Conservation (phyloP, 2,113 vertebrate species). For the Pan troglodytes region DNA sequence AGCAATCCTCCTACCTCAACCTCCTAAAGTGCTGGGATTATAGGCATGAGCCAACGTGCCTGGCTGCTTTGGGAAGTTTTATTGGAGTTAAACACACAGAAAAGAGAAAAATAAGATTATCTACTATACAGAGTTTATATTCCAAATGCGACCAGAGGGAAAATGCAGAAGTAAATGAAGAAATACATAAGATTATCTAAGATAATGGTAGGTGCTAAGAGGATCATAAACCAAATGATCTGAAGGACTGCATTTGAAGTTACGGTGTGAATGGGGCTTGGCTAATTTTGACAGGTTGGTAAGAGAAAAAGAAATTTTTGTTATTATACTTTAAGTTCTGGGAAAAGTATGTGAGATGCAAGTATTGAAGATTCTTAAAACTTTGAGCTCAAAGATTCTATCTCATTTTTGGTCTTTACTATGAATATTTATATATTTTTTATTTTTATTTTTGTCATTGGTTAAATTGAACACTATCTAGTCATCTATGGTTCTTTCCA, state of each 20-base stretch:
- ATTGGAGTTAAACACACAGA: not conserved
- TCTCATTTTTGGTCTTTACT: not conserved
- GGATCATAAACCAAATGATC: not conserved
- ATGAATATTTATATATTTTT: not conserved
- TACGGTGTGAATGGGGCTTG: fast-evolving
- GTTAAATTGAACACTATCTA: not conserved
- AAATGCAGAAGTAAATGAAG: not conserved
- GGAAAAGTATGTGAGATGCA: not conserved
- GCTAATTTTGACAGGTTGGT: not conserved
- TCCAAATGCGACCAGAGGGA: not conserved
- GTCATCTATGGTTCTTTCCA: not conserved
- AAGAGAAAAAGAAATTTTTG: not conserved
- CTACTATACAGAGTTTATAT: not conserved
- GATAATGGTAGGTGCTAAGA: not conserved
- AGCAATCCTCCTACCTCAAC: too few species aligned
- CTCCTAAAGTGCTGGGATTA: too few species aligned
- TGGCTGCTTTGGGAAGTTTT: not conserved
- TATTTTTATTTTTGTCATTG: not conserved
- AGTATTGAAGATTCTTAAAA: not conserved
- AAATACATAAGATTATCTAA: not conserved
- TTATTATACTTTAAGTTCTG: too few species aligned
- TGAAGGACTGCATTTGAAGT: not conserved
- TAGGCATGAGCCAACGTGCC: too few species aligned
- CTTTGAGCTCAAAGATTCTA: not conserved
- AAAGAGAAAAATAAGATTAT: not conserved